Evolutionary conservation across 2,888 invertebrate species (phyloP).

Genomic region (Trisateles emortualis): DNA sequence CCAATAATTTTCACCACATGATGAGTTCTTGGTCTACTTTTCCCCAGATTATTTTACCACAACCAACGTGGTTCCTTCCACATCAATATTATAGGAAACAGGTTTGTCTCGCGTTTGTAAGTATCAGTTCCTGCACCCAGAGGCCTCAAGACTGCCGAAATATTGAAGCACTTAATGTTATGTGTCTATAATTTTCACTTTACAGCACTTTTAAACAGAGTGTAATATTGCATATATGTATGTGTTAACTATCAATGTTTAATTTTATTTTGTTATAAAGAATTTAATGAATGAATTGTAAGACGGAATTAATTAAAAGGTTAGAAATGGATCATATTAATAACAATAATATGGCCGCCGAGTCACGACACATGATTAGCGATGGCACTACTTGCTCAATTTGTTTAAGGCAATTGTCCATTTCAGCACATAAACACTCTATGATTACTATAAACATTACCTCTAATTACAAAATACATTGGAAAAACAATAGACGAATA

Average conservation of each 20-base stretch:
- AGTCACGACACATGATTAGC: no score
- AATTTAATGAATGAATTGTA: no score
- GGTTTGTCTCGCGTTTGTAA: constrained; percentile 59
- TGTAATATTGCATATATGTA: constrained; percentile 3
- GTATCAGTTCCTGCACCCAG: constrained; percentile 49
- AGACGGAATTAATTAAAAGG: no score
- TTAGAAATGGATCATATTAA: no score
- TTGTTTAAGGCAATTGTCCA: no score
- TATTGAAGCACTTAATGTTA: constrained; percentile 23
- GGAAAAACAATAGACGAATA: no score
- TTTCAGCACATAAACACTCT: no score
- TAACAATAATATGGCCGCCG: no score
- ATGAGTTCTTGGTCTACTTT: constrained; percentile 59
- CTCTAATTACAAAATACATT: no score
- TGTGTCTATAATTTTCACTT: constrained; percentile 13
- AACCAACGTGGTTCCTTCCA: constrained; percentile 44
- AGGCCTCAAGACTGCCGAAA: constrained; percentile 59
- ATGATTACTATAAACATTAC: no score
- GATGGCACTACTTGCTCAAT: no score
- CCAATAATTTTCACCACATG: constrained; percentile 53
- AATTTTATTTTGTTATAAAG: not conserved
- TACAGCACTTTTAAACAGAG: constrained; percentile 2
- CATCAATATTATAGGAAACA: constrained; percentile 49
- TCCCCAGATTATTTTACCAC: constrained; percentile 48
- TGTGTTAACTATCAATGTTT: constrained; percentile 20